Evolutionary conservation across 2,888 invertebrate genomes (phyloP).

Genomic region (Polydrusus cervinus): DNA sequence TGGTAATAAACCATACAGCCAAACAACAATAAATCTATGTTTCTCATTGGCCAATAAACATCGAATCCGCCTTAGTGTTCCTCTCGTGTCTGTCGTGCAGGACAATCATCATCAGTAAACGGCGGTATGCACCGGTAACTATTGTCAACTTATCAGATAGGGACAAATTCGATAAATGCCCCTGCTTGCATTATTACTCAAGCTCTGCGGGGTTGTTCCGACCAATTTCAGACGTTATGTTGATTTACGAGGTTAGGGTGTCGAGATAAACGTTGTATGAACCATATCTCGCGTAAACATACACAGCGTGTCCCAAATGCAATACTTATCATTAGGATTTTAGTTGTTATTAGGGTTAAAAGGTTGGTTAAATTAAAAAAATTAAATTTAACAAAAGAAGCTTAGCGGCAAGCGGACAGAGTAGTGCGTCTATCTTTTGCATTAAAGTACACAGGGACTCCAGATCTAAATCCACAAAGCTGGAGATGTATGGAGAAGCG

Average conservation of each 20-base stretch:
- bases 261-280: constrained; percentile 30
- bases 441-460: too few species aligned
- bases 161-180: constrained; percentile 32
- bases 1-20: background rate
- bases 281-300: constrained; percentile 14
- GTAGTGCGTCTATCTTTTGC: too few species aligned
- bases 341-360: background rate
- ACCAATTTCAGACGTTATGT: constrained; percentile 40
- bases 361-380: too few species aligned
- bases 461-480: too few species aligned
- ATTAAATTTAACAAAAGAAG: too few species aligned
- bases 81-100: constrained; percentile 17
- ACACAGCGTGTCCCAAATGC: background rate
- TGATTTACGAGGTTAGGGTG: constrained; percentile 35
- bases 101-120: constrained; percentile 23
- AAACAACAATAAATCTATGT: constrained; percentile 6
- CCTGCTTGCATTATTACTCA: constrained; percentile 41
- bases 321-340: too few species aligned
- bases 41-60: constrained; percentile 17
- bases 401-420: too few species aligned
- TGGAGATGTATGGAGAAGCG: too few species aligned
- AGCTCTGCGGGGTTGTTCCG: constrained; percentile 24
- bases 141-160: constrained; percentile 29
- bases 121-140: constrained; percentile 22
- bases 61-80: constrained; percentile 4